These are phyloP conservation scores for Leptinotarsa undecemlineata DNA, from an alignment of 1,140 invertebrate genomes.

Conservation along the genomic window DNA sequence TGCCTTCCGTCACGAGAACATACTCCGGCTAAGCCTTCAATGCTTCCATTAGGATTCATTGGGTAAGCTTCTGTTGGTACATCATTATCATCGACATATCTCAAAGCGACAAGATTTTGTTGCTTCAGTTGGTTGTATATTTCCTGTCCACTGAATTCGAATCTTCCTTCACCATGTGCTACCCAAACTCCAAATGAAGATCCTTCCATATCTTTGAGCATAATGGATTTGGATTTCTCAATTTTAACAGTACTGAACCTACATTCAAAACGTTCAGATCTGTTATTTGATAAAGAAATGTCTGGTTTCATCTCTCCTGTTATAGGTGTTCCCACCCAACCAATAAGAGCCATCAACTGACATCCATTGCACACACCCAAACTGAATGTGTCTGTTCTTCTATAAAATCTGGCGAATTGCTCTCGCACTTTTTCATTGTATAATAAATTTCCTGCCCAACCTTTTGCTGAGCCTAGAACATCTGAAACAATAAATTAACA, in stretches of 20 bases:
- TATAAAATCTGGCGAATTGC: conserved; percentile 76
- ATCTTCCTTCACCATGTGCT: conserved; percentile 93
- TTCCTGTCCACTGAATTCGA: conserved; percentile 61
- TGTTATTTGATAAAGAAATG: conserved; percentile 82
- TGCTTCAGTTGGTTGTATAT: conserved; percentile 63
- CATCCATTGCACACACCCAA: conserved; percentile 98
- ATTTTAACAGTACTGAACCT: conserved; percentile 81
- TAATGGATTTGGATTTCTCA: conserved; percentile 73
- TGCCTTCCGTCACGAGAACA: conserved; percentile 90
- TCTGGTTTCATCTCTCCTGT: conserved; percentile 58
- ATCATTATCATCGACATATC: conserved; percentile 83
- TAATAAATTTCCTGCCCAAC: conserved; percentile 91
- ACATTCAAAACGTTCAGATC: conserved; percentile 88
- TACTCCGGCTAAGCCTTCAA: conserved; percentile 83
- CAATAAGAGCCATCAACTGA: conserved; percentile 88
- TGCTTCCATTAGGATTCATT: conserved; percentile 91
- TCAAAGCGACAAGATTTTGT: conserved; percentile 72
- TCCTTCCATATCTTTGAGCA: conserved; percentile 85
- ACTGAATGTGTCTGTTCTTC: conserved; percentile 84
- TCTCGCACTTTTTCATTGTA: conserved; percentile 68
- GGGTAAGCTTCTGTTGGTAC: conserved; percentile 81
- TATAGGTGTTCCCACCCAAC: conserved; percentile 65
- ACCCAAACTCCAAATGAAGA: conserved; percentile 90
- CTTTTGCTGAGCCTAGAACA: conserved; percentile 94
- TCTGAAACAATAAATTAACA: conserved; percentile 62